A percentile compares a stretch with the other conserved stretches of the same genome.
Conservation (phyloP, 2,888 invertebrate genomes). For the Clanis bilineata region DNA sequence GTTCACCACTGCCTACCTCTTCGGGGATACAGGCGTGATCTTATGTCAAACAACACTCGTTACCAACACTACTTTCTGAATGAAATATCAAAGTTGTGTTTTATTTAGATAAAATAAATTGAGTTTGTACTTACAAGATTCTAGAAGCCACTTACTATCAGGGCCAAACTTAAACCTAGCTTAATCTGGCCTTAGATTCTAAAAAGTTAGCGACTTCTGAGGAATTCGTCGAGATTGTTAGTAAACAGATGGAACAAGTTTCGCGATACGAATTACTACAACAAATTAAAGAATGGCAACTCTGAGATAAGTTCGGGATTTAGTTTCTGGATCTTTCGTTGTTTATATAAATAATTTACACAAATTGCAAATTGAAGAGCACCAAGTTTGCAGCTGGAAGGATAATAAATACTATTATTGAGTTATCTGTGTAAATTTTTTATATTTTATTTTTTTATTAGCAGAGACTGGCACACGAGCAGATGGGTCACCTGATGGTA, state of each 20-base stretch:
- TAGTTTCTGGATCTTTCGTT: not conserved
- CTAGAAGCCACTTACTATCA: not conserved
- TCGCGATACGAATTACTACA: conserved; percentile 1
- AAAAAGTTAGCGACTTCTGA: conserved; percentile 5
- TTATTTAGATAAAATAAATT: not conserved
- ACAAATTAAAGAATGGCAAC: not conserved
- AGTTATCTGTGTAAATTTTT: too few relatives aligned
- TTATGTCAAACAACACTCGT: too few relatives aligned
- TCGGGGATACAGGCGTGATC: too few relatives aligned
- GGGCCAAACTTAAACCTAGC: not conserved
- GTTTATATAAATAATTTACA: not conserved
- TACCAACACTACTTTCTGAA: too few relatives aligned
- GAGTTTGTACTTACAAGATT: not conserved
- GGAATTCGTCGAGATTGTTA: not conserved
- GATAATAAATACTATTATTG: too few relatives aligned
- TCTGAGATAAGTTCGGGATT: not conserved
- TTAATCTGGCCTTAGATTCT: not conserved
- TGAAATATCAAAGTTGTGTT: not conserved
- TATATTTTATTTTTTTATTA: too few relatives aligned
- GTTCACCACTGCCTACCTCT: too few relatives aligned
- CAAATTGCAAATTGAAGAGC: not conserved
- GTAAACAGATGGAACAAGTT: not conserved
- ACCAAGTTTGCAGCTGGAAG: not conserved
- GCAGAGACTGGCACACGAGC: too few relatives aligned
- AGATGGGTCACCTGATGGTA: too few relatives aligned